Evolutionary conservation across 2,797 vertebrate genomes (phyloP).

Genomic region (Ambastaia sidthimunki): DNA sequence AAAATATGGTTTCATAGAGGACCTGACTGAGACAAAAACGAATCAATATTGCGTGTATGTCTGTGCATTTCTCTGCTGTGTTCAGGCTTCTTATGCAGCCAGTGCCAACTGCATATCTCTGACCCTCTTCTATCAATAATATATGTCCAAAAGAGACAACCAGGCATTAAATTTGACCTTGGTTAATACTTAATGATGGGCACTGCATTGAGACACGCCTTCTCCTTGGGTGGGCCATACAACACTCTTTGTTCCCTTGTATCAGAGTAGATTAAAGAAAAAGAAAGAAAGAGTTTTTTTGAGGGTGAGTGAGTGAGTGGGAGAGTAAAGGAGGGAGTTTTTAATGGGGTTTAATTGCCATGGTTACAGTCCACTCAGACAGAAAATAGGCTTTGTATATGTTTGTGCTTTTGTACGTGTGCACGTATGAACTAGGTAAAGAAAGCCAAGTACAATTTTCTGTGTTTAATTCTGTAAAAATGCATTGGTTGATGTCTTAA

Average conservation of each 20-base stretch:
- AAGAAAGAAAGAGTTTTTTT: constrained; percentile 10
- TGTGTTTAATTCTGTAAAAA: not conserved
- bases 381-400: constrained; percentile 27
- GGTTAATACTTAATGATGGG: constrained; percentile 81
- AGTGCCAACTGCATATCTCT: constrained; percentile 56
- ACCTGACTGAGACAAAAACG: constrained; percentile 17
- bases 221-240: constrained; percentile 41
- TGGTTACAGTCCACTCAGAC: constrained; percentile 54
- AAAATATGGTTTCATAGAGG: constrained; percentile 38
- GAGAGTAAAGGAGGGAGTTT: constrained; percentile 39
- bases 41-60: constrained; percentile 34
- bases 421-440: not conserved
- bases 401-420: not conserved
- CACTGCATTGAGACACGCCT: constrained; percentile 56
- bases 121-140: constrained; percentile 80
- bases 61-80: constrained; percentile 27
- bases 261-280: constrained; percentile 47
- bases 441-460: too few species aligned
- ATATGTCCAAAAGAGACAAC: constrained; percentile 78
- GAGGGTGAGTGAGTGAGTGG: constrained; percentile 5
- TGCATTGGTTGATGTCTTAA: not conserved
- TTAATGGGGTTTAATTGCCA: constrained; percentile 62
- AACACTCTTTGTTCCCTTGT: constrained; percentile 45
- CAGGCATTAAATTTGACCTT: constrained; percentile 84
- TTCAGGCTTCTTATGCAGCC: constrained; percentile 61